Evolutionary conservation across 1,140 invertebrate species (phyloP).

Genomic region (Habropoda laboriosa): DNA sequence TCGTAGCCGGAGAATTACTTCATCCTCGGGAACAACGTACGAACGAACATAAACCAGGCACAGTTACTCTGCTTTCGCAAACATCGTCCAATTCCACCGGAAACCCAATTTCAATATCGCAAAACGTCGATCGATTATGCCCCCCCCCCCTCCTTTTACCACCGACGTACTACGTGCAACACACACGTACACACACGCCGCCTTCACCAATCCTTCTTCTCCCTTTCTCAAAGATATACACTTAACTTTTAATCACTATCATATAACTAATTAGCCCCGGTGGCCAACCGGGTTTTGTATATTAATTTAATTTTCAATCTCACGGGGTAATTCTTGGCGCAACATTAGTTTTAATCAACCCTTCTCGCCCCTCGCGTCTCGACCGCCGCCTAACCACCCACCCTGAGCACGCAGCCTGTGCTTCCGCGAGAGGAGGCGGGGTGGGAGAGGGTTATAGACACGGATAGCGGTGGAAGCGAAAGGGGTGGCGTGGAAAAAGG

Average conservation of each 20-base stretch:
- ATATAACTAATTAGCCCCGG: constrained; percentile 81
- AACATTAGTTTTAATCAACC: constrained; percentile 82
- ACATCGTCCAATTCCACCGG: constrained; percentile 1
- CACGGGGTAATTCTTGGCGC: constrained; percentile 82
- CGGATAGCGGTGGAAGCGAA: neutral
- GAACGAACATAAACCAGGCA: neutral
- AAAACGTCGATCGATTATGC: constrained; percentile 2
- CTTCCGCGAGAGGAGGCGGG: constrained; percentile 55
- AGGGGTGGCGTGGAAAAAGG: constrained; percentile 60
- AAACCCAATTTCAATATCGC: constrained; percentile 11
- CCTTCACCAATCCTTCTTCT: constrained; percentile 1
- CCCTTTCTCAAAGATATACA: constrained; percentile 65
- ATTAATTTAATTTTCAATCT: constrained; percentile 84
- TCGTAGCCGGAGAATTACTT: neutral
- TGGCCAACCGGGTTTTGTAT: constrained; percentile 78
- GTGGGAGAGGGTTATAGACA: neutral
- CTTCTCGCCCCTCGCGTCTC: constrained; percentile 71
- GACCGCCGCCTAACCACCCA: too few relatives aligned
- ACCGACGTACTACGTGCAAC: neutral
- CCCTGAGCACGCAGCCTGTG: constrained; percentile 7
- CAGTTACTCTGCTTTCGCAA: neutral
- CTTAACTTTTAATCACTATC: constrained; percentile 82
- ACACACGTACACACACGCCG: neutral
- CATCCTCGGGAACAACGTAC: neutral
- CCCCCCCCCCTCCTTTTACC: neutral